Conservation (phyloP, 2,113 vertebrate species). For the Silurus asotus region DNA sequence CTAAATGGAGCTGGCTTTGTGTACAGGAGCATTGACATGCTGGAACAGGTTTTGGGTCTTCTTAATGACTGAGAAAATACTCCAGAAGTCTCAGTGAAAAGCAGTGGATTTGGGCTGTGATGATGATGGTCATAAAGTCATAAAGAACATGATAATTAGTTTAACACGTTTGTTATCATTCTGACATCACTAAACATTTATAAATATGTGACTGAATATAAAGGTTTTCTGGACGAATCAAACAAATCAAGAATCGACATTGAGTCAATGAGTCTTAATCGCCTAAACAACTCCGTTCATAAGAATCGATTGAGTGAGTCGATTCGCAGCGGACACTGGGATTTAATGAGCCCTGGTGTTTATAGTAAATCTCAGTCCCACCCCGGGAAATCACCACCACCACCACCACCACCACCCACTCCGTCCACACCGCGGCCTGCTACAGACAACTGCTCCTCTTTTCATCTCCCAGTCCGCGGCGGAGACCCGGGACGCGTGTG, state of each 20-base stretch:
- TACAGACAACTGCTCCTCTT: neutral
- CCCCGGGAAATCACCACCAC: neutral
- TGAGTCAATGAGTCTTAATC: neutral
- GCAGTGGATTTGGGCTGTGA: too few species aligned
- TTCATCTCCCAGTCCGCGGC: too few species aligned
- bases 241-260: neutral
- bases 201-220: neutral
- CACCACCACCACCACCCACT: neutral
- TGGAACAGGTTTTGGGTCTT: too few species aligned
- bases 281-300: neutral
- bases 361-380: conserved; percentile 13
- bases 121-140: too few species aligned
- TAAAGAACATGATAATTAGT: neutral
- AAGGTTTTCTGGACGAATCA: neutral
- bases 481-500: too few species aligned
- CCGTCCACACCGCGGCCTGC: neutral
- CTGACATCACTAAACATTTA: neutral
- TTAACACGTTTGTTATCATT: neutral
- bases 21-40: too few species aligned
- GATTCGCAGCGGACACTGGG: neutral
- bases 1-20: too few species aligned
- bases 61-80: neutral
- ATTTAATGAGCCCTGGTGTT: conserved; percentile 9
- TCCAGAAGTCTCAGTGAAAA: neutral
- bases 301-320: conserved; percentile 5